Evolutionary conservation across 2,113 vertebrate genomes (phyloP).

Genomic region (Calyptommatus sinebrachiatus): DNA sequence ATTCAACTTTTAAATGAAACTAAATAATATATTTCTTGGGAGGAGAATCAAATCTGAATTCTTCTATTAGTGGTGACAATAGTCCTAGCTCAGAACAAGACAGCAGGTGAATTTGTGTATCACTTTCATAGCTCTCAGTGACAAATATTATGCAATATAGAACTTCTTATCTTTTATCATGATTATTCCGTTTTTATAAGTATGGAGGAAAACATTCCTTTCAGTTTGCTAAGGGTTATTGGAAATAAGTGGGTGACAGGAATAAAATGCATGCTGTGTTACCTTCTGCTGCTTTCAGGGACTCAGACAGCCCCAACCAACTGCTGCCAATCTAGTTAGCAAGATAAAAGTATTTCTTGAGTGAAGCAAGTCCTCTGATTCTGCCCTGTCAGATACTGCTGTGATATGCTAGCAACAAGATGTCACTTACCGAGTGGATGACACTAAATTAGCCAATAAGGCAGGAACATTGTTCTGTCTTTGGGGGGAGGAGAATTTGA

Average conservation of each 20-base stretch:
- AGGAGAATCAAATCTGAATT: slow-evolving; percentile 7
- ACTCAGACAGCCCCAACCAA: not conserved
- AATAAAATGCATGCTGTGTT: slow-evolving; percentile 4
- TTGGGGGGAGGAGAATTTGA: not conserved
- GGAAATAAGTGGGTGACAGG: not conserved
- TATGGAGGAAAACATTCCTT: not conserved
- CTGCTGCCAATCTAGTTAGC: slow-evolving; percentile 5
- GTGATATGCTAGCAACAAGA: not conserved
- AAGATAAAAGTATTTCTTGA: not conserved
- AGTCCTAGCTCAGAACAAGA: not conserved
- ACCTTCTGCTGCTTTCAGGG: slow-evolving; percentile 7
- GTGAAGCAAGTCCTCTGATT: not conserved
- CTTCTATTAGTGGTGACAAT: slow-evolving; percentile 20
- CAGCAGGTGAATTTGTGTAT: slow-evolving; percentile 7
- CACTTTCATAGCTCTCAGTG: not conserved
- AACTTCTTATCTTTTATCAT: slow-evolving; percentile 2
- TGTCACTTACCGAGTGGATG: slow-evolving; percentile 3
- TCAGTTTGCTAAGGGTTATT: not conserved
- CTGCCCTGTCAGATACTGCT: slow-evolving; percentile 8
- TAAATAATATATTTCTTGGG: slow-evolving; percentile 33
- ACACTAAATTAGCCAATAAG: not conserved
- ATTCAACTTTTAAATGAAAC: slow-evolving; percentile 32
- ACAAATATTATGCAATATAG: not conserved
- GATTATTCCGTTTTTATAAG: not conserved
- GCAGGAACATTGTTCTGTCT: no score